Base-by-base conservation (phyloP, 2,113 vertebrate genomes). In the Lucifuga dentata region DNA sequence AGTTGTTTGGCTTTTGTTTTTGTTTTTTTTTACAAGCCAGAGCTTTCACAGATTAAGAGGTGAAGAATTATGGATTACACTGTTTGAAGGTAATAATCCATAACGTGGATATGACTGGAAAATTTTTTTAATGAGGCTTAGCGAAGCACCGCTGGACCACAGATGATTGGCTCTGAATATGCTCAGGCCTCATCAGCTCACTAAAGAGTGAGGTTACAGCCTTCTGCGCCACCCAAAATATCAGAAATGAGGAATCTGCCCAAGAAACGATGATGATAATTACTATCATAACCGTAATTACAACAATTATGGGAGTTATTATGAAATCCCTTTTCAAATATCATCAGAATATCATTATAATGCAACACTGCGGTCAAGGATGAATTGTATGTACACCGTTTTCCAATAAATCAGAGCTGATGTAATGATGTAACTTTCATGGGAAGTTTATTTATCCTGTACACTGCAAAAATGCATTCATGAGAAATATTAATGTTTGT, bases 71-170 rank as follows among this genome's bases (percentile, higher is more conserved):
- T 57, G 20, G 32, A 73, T 60, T 24, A 24, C 13, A 26, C 93
- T 93, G 93, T 73, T 93, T 88, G 24, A 88, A 94, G 82, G 91
- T 76, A 94, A 88, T 91, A 93, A 86, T 93, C 94, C 93, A 94
- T 90, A 16, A 91, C 92, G 15, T 91, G 90, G 66, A 92, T 83
- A 67, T 80, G 56, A 58, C 86, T 91, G 13, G 93, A 93, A 70
- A 90, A 75, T 0, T 70, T 68, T 92, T 91, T 92, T 92, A 86
- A 92, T 88, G 87, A 94, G 93, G 87, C 93, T 93, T 5, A 91
- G 86, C 38, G 90, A 84, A 4, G 93, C 89, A 11, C 91, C 92
- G 0, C 90, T 79, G 0, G 83, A 17, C 2, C 0, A 93, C 93
- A 0, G 84, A 91, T 0, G 87, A 93, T 2, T 90, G 77, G 52